A percentile compares a stretch with the other conserved stretches of the same genome.
phyloP scores from a whole-genome alignment of 2,113 vertebrate species.

The Lipotes vexillifer region DNA sequence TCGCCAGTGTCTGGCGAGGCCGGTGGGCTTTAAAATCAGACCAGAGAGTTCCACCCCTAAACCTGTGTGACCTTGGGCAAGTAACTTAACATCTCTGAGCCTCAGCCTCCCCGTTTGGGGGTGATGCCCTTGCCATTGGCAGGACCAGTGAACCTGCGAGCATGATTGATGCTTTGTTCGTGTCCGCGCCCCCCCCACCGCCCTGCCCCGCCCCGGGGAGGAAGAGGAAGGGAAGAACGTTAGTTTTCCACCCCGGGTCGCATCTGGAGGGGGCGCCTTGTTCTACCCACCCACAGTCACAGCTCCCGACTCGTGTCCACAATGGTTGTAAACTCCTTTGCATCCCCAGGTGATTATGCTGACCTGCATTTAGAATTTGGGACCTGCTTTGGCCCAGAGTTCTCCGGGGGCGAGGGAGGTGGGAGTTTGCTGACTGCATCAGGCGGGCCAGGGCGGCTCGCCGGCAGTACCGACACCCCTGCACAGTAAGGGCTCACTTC shows the following conservation, averaged over 20 bases:
- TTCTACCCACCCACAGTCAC: neutral
- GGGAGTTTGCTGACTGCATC: neutral
- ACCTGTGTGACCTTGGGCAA: neutral
- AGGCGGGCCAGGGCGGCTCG: rapidly evolving
- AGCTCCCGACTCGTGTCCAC: neutral
- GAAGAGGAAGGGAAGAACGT: neutral
- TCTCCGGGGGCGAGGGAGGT: neutral
- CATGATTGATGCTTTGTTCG: neutral
- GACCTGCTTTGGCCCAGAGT: neutral
- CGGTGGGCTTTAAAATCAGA: neutral
- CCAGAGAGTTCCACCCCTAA: neutral
- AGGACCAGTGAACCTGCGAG: neutral
- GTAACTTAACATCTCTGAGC: neutral
- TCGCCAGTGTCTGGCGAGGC: neutral
- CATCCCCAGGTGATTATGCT: neutral
- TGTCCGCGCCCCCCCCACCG: neutral
- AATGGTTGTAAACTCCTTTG: neutral
- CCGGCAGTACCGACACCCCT: neutral
- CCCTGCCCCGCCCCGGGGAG: neutral
- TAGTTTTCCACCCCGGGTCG: neutral
- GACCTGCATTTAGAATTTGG: neutral
- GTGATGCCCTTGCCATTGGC: rapidly evolving
- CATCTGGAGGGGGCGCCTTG: neutral
- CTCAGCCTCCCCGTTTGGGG: neutral
- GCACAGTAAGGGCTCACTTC: neutral